Base-by-base conservation (phyloP, 2,113 vertebrate species). In the Fregata magnificens region DNA sequence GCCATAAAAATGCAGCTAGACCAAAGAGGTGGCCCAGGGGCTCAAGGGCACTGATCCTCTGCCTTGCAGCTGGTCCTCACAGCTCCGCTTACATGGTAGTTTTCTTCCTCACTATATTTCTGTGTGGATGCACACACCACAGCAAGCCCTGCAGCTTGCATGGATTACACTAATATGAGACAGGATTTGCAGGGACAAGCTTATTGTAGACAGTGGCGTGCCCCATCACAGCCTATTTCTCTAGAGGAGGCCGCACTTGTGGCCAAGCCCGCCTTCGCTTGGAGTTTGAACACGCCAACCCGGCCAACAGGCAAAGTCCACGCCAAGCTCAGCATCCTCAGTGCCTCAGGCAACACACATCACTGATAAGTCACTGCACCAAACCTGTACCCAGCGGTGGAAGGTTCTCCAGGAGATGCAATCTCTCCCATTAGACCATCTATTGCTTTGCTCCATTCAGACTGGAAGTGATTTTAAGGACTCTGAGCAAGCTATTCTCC, bases 181-280 rank as follows among this genome's bases (percentile, higher is more conserved):
- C 0, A 6, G 71, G 36, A 55, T 29, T 42, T 86, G 38, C 47
- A 90, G 82, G 26, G 47, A 79, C 52, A 36, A 15, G 61, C 44
- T 42, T 1, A 2, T 3, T 6, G 17, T 0, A 7, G 85, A 0
- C 61, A 86, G 40, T 1, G 18, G 44, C 1, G 1, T 7, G 63
- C 14, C 47, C 47, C 72, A 31, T 1, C 58, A 14, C 49, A 65
- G 66, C 31, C 42, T 7, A 0, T 3, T 63, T 56, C 93, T 44
- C 72, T 10, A 10, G 31, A 31, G 49, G 15, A 76, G 62, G 71
- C 74, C 86, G 66, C 40, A 9, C 47, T 5, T 4, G 28, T 16
- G 38, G 61, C 52, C 55, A 62, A 83, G 42, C 32, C 42, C 3
- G 3, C 8, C 62, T 40, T 6, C 16, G 20, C 38, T 7, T 36